Evolutionary conservation across 1,140 invertebrate species (phyloP).

Genomic region (Oryzaephilus surinamensis): DNA sequence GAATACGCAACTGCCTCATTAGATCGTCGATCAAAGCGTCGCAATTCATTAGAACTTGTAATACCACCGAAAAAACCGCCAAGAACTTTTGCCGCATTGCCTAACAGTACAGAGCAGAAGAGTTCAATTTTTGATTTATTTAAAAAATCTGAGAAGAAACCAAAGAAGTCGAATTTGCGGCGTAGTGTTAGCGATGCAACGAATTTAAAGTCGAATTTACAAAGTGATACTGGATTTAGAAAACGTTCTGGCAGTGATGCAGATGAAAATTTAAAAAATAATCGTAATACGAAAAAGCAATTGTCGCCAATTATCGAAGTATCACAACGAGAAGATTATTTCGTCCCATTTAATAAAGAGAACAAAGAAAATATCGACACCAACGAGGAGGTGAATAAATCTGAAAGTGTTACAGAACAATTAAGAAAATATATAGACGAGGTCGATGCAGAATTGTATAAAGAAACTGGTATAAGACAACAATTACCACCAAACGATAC

Average conservation of each 20-base stretch:
- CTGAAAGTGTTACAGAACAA: constrained; percentile 23
- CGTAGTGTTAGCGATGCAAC: constrained; percentile 61
- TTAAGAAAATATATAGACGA: constrained; percentile 30
- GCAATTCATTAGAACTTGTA: constrained; percentile 26
- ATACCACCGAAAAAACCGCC: constrained; percentile 29
- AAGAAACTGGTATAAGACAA: constrained; percentile 25
- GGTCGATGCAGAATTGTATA: constrained; percentile 24
- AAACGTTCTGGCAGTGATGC: constrained; percentile 40
- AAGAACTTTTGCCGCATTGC: constrained; percentile 35
- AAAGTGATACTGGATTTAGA: too few species aligned
- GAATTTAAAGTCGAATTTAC: constrained; percentile 41
- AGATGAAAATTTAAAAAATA: constrained; percentile 24
- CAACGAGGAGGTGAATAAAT: constrained; percentile 8
- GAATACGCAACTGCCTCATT: constrained; percentile 38
- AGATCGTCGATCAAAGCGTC: constrained; percentile 31
- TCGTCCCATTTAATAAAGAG: constrained; percentile 36
- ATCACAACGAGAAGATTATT: constrained; percentile 54
- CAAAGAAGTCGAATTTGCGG: constrained; percentile 38
- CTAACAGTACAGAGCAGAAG: constrained; percentile 31
- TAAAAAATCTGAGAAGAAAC: constrained; percentile 39
- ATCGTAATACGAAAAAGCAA: constrained; percentile 43
- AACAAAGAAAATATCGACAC: constrained; percentile 14
- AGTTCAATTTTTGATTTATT: constrained; percentile 50
- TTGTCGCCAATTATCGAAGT: constrained; percentile 67
- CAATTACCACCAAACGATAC: constrained; percentile 7